phyloP scores from a whole-genome alignment of 1,140 invertebrate species.

The Pomacea maculata region DNA sequence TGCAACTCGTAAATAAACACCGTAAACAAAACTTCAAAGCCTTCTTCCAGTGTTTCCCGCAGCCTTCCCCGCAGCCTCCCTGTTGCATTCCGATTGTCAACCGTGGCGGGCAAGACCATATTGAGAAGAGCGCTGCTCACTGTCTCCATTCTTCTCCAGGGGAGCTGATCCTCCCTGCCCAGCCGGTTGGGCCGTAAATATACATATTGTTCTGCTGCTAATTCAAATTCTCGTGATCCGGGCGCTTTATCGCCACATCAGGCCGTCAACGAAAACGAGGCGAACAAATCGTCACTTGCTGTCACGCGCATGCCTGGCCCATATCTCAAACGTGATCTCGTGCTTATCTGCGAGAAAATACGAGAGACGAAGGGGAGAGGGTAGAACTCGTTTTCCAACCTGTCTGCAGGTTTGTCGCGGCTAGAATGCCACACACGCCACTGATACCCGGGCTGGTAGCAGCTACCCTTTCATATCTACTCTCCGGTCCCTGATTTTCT shows the following conservation, averaged over 20 bases:
- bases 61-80: too few species aligned
- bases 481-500: too few species aligned
- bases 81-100: too few species aligned
- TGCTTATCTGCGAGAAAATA: constrained; percentile 24
- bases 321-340: constrained; percentile 26
- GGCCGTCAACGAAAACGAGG: constrained; percentile 25
- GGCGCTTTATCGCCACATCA: constrained; percentile 20
- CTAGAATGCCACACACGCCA: too few species aligned
- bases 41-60: background rate
- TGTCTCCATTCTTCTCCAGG: too few species aligned
- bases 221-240: constrained; percentile 26
- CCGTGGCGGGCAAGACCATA: too few species aligned
- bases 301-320: constrained; percentile 14
- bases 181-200: constrained; percentile 10
- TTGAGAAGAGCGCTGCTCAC: too few species aligned
- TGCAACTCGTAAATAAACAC: constrained; percentile 13
- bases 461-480: too few species aligned
- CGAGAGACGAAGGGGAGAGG: constrained; percentile 13
- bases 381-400: constrained; percentile 12
- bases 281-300: constrained; percentile 23
- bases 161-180: too few species aligned
- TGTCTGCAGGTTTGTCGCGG: constrained; percentile 11
- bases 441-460: too few species aligned
- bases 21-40: constrained; percentile 22
- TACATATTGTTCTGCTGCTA: constrained; percentile 26